Base-by-base conservation (phyloP, 2,888 invertebrate species). In the Nematopogon swammerdamellus region DNA sequence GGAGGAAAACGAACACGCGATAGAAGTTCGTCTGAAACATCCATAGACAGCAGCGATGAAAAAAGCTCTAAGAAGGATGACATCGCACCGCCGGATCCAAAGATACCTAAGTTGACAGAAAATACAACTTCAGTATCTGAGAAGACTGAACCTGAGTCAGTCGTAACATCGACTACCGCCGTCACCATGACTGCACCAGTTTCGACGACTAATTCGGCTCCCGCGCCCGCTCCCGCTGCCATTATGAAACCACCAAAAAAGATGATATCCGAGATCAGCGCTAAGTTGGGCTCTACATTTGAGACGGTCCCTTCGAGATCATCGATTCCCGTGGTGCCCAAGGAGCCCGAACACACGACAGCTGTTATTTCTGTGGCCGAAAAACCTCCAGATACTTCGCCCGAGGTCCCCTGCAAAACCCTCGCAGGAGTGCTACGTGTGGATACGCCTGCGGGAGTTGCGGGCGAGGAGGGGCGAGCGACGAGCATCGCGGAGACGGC, bases 21-120 rank as follows among this genome's bases (percentile, higher is more conserved):
- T 54, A 77, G 87, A 47, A 82, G 87, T 58, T 70, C 82, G 10
- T 87, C 88, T 0, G 87, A 86, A 53, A 85, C 85, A 1, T 84
- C 85, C 1, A 72, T 84, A 5, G 87, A 86, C 51, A 84, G 84
- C 44, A 79, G 79, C 44, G 86, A 85, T 53, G 86, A 86, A 54
- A 83, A 82, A 56, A 56, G 56, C 18, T 50, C 49, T 18, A 76
- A 68, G 52, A 67, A 63, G 45, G 72, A 72, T 4, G 74, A 74
- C n/a, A 14, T 14, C 2, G 49, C 53, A 1, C 49, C 51, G 5
- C 65, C 62, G 49, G 71, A 73, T 5, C 52, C 64, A 1, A 76
- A 76, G 53, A 51, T 59, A 36, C 60, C 68, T 0, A 72, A 70
- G 44, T 50, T 68, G 16, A 57, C 59, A 0, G 71, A 69, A 18